Percentiles rank a stretch among this genome's conserved stretches.
Evolutionary conservation across 1,140 invertebrate species (phyloP).

Genomic region (Heliconius himera): DNA sequence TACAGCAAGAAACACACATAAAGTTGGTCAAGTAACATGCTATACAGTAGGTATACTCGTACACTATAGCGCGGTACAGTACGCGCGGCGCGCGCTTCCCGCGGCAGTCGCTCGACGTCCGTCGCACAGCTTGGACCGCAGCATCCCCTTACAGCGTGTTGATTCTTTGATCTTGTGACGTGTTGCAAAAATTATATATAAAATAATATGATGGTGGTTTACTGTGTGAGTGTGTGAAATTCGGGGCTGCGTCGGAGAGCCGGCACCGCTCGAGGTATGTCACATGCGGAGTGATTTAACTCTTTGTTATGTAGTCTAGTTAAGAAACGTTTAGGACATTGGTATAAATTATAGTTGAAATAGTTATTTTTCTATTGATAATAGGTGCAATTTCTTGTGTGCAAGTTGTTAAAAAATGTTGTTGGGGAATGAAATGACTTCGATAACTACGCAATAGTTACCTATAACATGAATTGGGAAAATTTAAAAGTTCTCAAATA

Average conservation of each 20-base stretch:
- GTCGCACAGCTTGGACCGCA: conserved; percentile 8
- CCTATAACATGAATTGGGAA: no score
- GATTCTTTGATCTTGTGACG: neutral
- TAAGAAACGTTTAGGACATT: no score
- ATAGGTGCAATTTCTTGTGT: no score
- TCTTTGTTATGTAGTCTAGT: no score
- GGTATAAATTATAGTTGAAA: no score
- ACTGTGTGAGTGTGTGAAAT: conserved; percentile 25
- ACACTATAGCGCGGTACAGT: neutral
- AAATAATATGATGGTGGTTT: conserved; percentile 24
- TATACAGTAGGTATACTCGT: no score
- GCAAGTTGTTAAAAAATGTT: no score
- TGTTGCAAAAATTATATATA: neutral
- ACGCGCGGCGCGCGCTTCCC: conserved; percentile 29
- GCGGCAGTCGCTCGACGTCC: conserved; percentile 33
- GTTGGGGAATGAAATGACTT: no score
- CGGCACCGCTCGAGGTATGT: conserved; percentile 35
- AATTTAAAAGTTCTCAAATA: neutral
- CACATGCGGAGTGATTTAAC: neutral
- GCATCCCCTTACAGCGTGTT: neutral
- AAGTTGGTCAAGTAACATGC: no score
- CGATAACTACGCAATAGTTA: no score
- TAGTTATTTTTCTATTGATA: no score
- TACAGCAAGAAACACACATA: no score
- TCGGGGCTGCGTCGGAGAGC: conserved; percentile 29